phyloP scores from a whole-genome alignment of 2,888 invertebrate species.

The Philonicus albiceps region DNA sequence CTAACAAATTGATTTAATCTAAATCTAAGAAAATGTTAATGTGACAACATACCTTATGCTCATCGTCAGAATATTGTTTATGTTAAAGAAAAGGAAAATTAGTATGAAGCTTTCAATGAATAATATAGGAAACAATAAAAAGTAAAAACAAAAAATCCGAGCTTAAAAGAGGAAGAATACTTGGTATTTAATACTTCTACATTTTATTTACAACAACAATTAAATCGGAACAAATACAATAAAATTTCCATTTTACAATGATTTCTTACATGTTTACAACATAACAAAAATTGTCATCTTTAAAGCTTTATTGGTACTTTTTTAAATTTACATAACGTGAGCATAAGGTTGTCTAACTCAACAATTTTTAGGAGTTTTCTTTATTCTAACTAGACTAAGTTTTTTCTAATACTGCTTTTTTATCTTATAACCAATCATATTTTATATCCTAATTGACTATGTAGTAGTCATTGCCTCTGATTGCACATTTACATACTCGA shows the following conservation, averaged over 20 bases:
- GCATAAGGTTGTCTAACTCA: slow-evolving; percentile 43
- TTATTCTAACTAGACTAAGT: not conserved
- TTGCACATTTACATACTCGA: not conserved
- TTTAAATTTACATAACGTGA: slow-evolving; percentile 28
- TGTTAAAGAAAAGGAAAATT: not conserved
- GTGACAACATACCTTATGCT: slow-evolving; percentile 62
- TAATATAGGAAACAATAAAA: not conserved
- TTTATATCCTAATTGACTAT: not conserved
- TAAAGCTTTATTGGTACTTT: not conserved
- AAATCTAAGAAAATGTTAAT: not conserved
- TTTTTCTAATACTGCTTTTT: not conserved
- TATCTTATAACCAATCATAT: not conserved
- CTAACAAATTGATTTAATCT: not conserved
- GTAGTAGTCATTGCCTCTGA: not conserved
- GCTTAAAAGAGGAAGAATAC: not conserved
- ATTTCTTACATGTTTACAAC: not conserved
- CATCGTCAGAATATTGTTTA: slow-evolving; percentile 50
- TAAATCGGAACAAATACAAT: not conserved
- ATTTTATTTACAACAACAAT: slow-evolving; percentile 11
- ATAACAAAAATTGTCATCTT: not conserved
- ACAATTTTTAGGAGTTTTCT: not conserved
- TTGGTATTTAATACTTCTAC: not conserved
- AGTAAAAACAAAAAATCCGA: not conserved
- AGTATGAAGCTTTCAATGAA: not conserved
- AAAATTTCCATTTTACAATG: not conserved